Base-by-base conservation (phyloP, 1,140 invertebrate species). In the Caerostris extrusa region DNA sequence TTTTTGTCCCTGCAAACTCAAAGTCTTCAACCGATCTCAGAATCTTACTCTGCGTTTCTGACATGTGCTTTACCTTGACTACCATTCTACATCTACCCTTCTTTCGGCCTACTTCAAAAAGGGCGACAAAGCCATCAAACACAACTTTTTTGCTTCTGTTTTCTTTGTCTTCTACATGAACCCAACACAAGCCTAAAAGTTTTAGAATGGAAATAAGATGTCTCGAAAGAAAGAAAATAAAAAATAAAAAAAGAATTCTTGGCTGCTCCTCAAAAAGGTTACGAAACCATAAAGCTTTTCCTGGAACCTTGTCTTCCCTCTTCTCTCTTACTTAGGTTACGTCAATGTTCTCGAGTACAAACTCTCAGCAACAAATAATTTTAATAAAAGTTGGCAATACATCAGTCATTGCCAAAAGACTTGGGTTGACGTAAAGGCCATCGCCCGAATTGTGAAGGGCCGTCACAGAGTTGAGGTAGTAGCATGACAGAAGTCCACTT, bases 321-420 rank as follows among this genome's bases (percentile, higher is more conserved):
- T 34, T 2, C 2, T 34, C 34, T n/a, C 83, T 85, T 85, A 14
- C 71, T 53, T 58, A 14, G 83, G 83, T 58, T 85, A 58, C 83
- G 83, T 85, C 83, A 85, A 85, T 58, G 83, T 55, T 50, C 83
- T 85, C 19, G 83, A 60, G 71, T 77, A 77, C 71, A 85, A 60
- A 85, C 57, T n/a, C 55, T 34, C 7, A 83, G 56, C 14, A 34
- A 85, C 83, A 85, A 85, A 58, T 34, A 5, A 8, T 17, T 58
- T 85, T 56, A 57, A 85, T 85, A 85, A 60, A n/a, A 57, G 34
- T 85, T 58, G 83, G 58, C 57, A 85, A 60, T 60, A 50, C 71
- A 77, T 77, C 71, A 50, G 71, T 77, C 71, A 77, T 77, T 77
- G 71, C 50, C 34, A 77, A 77, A n/a, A 50, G 34, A 50, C 34